Percentiles rank a stretch among this genome's conserved stretches.
These are phyloP conservation scores for Neoniphon sammara DNA, from an alignment of 2,797 vertebrate genomes.

Conservation along the genomic window DNA sequence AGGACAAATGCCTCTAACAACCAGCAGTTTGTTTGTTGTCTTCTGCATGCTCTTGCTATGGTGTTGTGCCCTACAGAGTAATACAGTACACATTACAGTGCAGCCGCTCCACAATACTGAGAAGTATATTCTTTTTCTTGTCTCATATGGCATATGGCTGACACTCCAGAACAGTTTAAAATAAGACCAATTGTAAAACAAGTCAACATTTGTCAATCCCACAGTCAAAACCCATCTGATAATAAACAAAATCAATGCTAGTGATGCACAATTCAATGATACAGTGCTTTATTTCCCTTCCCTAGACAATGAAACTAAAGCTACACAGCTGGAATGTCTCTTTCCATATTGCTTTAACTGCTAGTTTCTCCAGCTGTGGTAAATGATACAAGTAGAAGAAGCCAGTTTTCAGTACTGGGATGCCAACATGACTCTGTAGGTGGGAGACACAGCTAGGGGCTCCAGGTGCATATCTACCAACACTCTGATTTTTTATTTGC, in stretches of 20 bases:
- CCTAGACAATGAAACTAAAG: conserved; percentile 10
- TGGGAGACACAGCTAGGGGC: conserved; percentile 55
- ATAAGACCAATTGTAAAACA: neutral
- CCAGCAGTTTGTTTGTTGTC: conserved; percentile 74
- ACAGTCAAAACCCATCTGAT: neutral
- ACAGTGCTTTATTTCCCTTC: conserved; percentile 16
- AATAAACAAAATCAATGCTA: neutral
- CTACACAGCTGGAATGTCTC: conserved; percentile 16
- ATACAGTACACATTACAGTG: conserved; percentile 68
- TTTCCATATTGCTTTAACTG: conserved; percentile 20
- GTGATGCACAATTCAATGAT: neutral
- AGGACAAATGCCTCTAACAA: conserved; percentile 78
- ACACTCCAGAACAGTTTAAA: neutral
- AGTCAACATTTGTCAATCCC: neutral
- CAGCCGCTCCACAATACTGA: conserved; percentile 63
- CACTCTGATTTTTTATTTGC: conserved; percentile 38
- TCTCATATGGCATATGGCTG: conserved; percentile 21
- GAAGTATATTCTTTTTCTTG: conserved; percentile 47
- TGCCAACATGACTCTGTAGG: conserved; percentile 60
- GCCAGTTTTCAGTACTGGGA: conserved; percentile 66
- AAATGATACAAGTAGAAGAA: conserved; percentile 20
- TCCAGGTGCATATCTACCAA: conserved; percentile 77
- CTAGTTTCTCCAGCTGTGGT: neutral
- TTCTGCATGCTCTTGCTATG: conserved; percentile 79
- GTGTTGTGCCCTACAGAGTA: conserved; percentile 73